Conservation (phyloP, 2,888 invertebrate species). For the Sphecodes monilicornis region DNA sequence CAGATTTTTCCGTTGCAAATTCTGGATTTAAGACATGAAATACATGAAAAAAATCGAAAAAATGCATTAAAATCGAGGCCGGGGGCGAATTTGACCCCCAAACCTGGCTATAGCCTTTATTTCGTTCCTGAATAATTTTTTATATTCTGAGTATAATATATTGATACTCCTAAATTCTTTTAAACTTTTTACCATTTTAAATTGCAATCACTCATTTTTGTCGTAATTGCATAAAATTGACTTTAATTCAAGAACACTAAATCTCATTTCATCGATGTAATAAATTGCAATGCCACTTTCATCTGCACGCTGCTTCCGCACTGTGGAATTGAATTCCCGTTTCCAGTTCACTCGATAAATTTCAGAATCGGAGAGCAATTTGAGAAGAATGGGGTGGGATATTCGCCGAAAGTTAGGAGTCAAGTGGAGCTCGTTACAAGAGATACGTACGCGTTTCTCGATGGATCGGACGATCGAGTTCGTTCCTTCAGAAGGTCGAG, state of each 20-base stretch:
- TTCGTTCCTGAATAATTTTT: background rate
- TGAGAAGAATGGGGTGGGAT: background rate
- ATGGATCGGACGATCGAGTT: constrained; percentile 11
- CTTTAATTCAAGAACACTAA: background rate
- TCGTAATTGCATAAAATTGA: background rate
- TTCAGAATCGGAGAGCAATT: background rate
- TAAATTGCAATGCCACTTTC: background rate
- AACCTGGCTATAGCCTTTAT: no score
- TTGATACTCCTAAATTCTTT: no score
- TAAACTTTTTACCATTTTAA: background rate
- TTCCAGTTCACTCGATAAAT: background rate
- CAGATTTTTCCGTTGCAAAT: no score
- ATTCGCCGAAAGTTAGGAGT: constrained; percentile 22
- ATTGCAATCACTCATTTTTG: background rate
- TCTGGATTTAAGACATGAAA: no score
- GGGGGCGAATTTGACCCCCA: no score
- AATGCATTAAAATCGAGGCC: no score
- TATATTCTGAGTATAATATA: background rate
- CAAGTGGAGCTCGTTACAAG: constrained; percentile 25
- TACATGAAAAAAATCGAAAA: no score
- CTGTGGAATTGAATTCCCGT: background rate
- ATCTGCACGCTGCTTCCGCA: background rate
- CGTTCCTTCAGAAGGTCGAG: constrained; percentile 31
- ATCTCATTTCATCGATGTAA: background rate
- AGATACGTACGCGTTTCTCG: constrained; percentile 12